Conservation (phyloP, 2,113 vertebrate species). For the Esox niger region DNA sequence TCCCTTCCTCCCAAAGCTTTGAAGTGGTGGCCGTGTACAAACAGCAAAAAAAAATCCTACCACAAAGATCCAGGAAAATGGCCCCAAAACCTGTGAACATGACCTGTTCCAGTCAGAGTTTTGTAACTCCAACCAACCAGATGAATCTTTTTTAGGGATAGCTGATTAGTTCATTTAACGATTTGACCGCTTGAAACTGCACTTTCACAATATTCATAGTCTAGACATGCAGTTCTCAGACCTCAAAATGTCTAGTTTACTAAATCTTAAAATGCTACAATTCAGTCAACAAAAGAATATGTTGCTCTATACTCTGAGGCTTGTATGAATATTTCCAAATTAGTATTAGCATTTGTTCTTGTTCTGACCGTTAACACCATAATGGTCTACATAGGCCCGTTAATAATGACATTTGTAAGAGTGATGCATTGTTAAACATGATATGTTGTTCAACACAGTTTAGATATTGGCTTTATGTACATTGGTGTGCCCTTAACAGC, state of each 20-base stretch:
- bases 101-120: slow-evolving; percentile 48
- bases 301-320: too few relatives aligned
- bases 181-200: slow-evolving; percentile 29
- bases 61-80: slow-evolving; percentile 58
- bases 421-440: too few relatives aligned
- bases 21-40: slow-evolving; percentile 69
- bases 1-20: slow-evolving; percentile 57
- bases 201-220: slow-evolving; percentile 59
- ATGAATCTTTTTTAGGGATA: slow-evolving; percentile 55
- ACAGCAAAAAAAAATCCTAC: slow-evolving; percentile 66
- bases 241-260: background rate
- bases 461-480: too few relatives aligned
- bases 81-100: slow-evolving; percentile 36
- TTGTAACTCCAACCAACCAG: slow-evolving; percentile 59
- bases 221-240: slow-evolving; percentile 18
- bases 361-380: too few relatives aligned
- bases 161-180: slow-evolving; percentile 50
- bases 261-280: too few relatives aligned
- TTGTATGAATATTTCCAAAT: too few relatives aligned
- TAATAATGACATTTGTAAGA: too few relatives aligned
- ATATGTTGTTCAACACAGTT: too few relatives aligned
- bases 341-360: too few relatives aligned
- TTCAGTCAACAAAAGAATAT: too few relatives aligned
- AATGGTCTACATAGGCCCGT: too few relatives aligned
- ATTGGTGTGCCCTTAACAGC: too few relatives aligned